Evolutionary conservation across 1,140 invertebrate species (phyloP).

Genomic region (Pseudomyrmex dendroicus): DNA sequence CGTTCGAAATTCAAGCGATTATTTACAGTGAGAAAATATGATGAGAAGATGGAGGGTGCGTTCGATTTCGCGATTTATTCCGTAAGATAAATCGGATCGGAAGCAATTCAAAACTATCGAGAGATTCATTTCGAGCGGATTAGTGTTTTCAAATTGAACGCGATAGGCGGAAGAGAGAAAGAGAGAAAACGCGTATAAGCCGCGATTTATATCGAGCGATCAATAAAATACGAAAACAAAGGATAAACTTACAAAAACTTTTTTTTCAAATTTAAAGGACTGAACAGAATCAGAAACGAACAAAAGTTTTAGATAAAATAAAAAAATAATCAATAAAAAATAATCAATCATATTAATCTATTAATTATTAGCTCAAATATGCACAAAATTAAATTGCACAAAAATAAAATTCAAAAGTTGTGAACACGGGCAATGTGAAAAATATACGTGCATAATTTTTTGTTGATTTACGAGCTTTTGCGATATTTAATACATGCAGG

Average conservation of each 20-base stretch:
- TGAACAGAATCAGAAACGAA: no score
- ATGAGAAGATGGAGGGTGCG: slow-evolving; percentile 18
- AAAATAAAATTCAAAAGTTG: no score
- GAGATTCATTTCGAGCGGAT: slow-evolving; percentile 52
- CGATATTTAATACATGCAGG: slow-evolving; percentile 29
- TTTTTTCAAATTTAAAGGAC: not conserved
- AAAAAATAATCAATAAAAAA: not conserved
- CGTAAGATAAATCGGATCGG: slow-evolving; percentile 53
- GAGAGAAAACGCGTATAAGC: slow-evolving; percentile 46
- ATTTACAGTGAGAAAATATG: slow-evolving; percentile 34
- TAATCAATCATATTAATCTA: no score
- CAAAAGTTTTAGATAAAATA: not conserved
- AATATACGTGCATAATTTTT: not conserved
- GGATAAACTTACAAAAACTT: slow-evolving; percentile 30
- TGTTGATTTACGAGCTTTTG: not conserved
- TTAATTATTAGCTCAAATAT: no score
- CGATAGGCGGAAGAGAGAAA: slow-evolving; percentile 50
- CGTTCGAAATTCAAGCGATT: slow-evolving; percentile 1
- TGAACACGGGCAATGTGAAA: not conserved
- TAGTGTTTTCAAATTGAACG: slow-evolving; percentile 55
- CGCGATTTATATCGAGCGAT: slow-evolving; percentile 46
- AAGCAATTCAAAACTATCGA: slow-evolving; percentile 51
- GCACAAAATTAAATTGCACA: no score
- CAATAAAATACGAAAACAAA: slow-evolving; percentile 29
- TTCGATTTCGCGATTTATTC: slow-evolving; percentile 48